Base-by-base conservation (phyloP, 2,888 invertebrate species). In the Marasmarcha lunaedactyla region DNA sequence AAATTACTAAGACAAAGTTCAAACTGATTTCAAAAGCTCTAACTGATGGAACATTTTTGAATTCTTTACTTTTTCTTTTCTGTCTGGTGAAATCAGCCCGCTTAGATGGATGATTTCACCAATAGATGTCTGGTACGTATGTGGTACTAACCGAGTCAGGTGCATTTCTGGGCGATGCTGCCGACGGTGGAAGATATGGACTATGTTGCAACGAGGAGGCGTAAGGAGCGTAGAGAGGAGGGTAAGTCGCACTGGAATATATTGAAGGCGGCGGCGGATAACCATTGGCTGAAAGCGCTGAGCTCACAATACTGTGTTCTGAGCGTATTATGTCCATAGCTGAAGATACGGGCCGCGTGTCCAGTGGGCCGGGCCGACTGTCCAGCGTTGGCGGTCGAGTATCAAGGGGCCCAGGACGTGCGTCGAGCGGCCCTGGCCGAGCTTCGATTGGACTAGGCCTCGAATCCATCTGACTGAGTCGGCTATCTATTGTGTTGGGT, bases 161-260 rank as follows among this genome's bases (percentile, higher is more conserved):
- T 15, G 86, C 81, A 48, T 87, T 87, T 46, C 88, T 85, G 15
- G 89, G 88, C 33, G 89, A 88, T 35, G 88, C 86, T 38, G 86
- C 87, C 26, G 83, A 77, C 2, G 89, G 88, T 39, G 89, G 88
- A 53, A 90, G 84, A 62, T 92, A 92, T 33, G 91, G 90, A 57
- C 90, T 90, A 69, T 91, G 88, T 69, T 89, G 88, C 46, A 89
- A 66, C 41, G 89, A 86, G 43, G 90, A 86, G 42, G 91, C 90
- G 59, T 92, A 93, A 0, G 93, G 93, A 10, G 93, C 89, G 62
- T 94, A 94, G 46, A 94, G 83, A 30, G 90, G 88, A 46, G 90
- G 89, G 47, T 77, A 78, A 30, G 71, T 56, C 30, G 65, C 63
- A n/a, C 70, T 72, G 40, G 91, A 87, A 64, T 91, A 93, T 1